A percentile compares a stretch with the other conserved stretches of the same genome.
These are phyloP conservation scores for Panzeria rudis DNA, from an alignment of 2,888 invertebrate genomes.

Conservation along the genomic window DNA sequence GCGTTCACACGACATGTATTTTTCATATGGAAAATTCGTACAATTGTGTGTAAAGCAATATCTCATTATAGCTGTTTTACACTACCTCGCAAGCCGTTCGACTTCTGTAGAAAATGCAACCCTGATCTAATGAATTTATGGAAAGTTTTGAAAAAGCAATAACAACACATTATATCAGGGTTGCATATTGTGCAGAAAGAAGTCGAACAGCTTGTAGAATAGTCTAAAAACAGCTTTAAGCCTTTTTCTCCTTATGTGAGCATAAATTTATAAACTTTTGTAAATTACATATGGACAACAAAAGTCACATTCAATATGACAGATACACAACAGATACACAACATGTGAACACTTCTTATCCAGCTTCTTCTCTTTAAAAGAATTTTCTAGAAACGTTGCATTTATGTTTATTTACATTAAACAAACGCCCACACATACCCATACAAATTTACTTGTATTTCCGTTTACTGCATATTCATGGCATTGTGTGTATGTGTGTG, in stretches of 20 bases:
- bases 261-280: too few relatives aligned
- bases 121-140: too few relatives aligned
- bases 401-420: not conserved
- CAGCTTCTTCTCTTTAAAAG: not conserved
- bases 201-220: too few relatives aligned
- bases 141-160: too few relatives aligned
- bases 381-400: slow-evolving; percentile 31
- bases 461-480: not conserved
- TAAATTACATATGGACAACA: not conserved
- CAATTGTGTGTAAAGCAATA: not conserved
- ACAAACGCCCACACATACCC: not conserved
- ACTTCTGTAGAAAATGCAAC: too few relatives aligned
- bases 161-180: too few relatives aligned
- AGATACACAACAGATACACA: not conserved
- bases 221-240: too few relatives aligned
- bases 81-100: too few relatives aligned
- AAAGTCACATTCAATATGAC: not conserved
- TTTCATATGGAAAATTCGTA: not conserved
- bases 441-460: not conserved
- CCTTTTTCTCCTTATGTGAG: too few relatives aligned
- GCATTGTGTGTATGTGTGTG: not conserved
- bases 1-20: not conserved
- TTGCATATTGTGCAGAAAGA: too few relatives aligned
- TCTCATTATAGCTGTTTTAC: too few relatives aligned
- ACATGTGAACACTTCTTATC: not conserved